A percentile compares a stretch with the other conserved stretches of the same genome.
Conservation (phyloP, 2,113 vertebrate genomes). For the Heteronetta atricapilla region DNA sequence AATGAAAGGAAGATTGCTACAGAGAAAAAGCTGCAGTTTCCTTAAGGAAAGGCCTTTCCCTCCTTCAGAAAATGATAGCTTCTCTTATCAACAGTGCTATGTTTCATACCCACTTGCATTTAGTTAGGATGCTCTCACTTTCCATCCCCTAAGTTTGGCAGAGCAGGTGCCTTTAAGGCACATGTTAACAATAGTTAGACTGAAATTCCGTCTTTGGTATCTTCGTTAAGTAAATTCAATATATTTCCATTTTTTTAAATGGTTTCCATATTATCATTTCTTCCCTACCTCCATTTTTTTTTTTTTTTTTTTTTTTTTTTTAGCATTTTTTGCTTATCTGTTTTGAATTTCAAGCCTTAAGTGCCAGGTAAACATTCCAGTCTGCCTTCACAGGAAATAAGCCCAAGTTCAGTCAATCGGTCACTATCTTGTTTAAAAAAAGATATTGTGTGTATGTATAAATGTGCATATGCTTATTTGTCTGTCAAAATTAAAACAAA, state of each 20-base stretch:
- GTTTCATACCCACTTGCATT: constrained; percentile 43
- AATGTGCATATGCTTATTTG: constrained; percentile 52
- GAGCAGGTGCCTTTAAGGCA: constrained; percentile 56
- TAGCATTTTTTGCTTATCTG: constrained; percentile 51
- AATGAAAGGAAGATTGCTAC: constrained; percentile 51
- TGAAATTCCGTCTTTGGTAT: background rate
- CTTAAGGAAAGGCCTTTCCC: constrained; percentile 70
- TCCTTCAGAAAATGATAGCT: constrained; percentile 50
- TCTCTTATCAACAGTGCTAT: constrained; percentile 60
- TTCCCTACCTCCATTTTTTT: background rate
- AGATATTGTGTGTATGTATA: constrained; percentile 9
- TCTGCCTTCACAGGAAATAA: constrained; percentile 58
- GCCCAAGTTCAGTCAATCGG: constrained; percentile 40
- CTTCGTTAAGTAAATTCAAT: constrained; percentile 31
- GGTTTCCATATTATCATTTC: constrained; percentile 42
- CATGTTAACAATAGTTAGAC: background rate
- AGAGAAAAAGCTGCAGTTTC: constrained; percentile 73
- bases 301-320: background rate
- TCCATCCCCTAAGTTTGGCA: constrained; percentile 66
- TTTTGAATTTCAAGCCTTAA: constrained; percentile 66
- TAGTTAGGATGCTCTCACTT: constrained; percentile 16
- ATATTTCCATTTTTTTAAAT: constrained; percentile 60
- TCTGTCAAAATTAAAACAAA: constrained; percentile 58
- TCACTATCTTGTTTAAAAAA: constrained; percentile 53
- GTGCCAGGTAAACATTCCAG: constrained; percentile 64